Percentiles rank a stretch among this genome's conserved stretches.
phyloP scores from a whole-genome alignment of 64 coral and sea anemone genomes.

The Actinia tenebrosa region DNA sequence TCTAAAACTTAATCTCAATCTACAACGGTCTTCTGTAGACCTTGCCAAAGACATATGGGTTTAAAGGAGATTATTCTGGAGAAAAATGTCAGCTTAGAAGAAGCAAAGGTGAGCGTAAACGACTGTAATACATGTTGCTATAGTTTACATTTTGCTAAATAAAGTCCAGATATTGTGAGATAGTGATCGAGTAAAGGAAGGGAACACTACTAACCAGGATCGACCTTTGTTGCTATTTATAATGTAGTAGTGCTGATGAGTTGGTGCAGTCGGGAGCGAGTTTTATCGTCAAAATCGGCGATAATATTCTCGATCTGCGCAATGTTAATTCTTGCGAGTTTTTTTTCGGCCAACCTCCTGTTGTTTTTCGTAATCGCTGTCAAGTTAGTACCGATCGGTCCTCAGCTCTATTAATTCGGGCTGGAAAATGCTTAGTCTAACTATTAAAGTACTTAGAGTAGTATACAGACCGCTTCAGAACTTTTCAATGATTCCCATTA shows the following conservation, averaged over 20 bases:
- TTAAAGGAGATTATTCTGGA: constrained; percentile 14
- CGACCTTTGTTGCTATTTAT: constrained; percentile 3
- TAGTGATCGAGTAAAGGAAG: constrained; percentile 7
- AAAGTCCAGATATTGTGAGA: constrained; percentile 9
- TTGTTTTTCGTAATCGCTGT: constrained; percentile 7
- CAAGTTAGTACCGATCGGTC: background rate
- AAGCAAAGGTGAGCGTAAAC: constrained; percentile 18
- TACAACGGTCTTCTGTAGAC: background rate
- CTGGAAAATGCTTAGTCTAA: background rate
- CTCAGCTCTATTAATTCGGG: constrained; percentile 7
- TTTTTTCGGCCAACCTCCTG: background rate
- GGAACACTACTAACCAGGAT: background rate
- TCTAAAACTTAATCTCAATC: background rate
- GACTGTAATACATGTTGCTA: background rate
- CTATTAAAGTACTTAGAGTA: constrained; percentile 11
- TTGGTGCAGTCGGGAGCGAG: background rate
- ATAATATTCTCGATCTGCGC: background rate
- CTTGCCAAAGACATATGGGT: background rate
- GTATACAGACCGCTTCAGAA: background rate
- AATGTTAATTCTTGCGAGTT: background rate
- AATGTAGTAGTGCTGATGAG: background rate
- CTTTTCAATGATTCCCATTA: constrained; percentile 13
- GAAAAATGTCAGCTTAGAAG: background rate
- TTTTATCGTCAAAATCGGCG: background rate
- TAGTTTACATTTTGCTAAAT: background rate